Conservation (phyloP, 2,113 vertebrate species). For the Myotis brandtii region DNA sequence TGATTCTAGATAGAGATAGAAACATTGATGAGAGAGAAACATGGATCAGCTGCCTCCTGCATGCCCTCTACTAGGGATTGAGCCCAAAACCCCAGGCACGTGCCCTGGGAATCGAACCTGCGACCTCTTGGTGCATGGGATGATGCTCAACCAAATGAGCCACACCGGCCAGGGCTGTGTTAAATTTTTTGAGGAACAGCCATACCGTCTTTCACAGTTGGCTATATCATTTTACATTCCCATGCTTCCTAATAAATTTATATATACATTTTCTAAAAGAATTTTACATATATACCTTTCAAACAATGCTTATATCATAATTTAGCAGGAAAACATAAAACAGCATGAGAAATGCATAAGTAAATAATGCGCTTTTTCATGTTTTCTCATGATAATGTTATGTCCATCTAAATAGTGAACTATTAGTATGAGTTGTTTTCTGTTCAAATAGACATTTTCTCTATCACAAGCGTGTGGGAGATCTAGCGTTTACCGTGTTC, state of each 20-base stretch:
- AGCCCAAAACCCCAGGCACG: too few species aligned
- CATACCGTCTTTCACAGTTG: background rate
- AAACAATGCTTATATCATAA: constrained; percentile 19
- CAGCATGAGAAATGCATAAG: background rate
- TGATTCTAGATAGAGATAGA: too few species aligned
- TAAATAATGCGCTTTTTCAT: background rate
- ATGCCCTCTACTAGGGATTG: too few species aligned
- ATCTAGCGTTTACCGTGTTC: background rate
- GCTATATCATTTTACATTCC: background rate
- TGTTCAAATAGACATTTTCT: constrained; percentile 24
- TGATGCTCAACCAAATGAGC: too few species aligned
- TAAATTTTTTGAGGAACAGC: background rate
- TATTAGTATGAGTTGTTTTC: background rate
- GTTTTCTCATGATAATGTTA: constrained; percentile 8
- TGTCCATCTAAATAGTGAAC: background rate
- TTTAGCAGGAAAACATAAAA: constrained; percentile 33
- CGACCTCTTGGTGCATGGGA: too few species aligned
- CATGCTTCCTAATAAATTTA: background rate
- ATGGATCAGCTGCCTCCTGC: too few species aligned
- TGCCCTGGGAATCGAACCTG: too few species aligned
- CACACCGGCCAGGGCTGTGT: background rate
- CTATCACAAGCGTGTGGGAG: background rate
- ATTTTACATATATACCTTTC: background rate
- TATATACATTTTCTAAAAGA: background rate
- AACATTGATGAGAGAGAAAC: too few species aligned